Base-by-base conservation (phyloP, 2,797 vertebrate species). In the Chaetodon trifasciatus region DNA sequence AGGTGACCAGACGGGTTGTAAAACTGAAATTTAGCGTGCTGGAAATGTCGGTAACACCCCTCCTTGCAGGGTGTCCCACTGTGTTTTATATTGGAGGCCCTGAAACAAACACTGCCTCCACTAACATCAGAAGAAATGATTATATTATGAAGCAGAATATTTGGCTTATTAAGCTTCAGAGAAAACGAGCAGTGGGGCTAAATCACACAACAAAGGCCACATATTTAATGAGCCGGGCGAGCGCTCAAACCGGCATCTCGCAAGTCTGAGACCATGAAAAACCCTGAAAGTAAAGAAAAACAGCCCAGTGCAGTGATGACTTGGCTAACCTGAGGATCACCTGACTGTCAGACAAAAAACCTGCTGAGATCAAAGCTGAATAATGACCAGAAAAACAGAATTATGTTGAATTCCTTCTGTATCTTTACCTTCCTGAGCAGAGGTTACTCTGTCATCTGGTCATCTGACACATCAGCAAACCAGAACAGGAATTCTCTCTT, bases 391-490 rank as follows among this genome's bases (percentile, higher is more conserved):
- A 70, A 39, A 60, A 46, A 42, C 8, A 24, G 37, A 32, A 40
- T 15, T 35, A 58, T 47, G 28, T 56, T 70, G 37, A 19, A 62
- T 44, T 64, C 52, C 21, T 52, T 46, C 17, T 40, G 5, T 46
- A 8, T 71, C 4, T 32, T 32, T 32, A 32, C 28, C 3, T 32
- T 40, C 15, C 67, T 62, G n/a, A 47, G 39, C 19, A 16, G 66
- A 57, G 67, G 62, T 76, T 55, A 50, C 60, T 40, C n/a, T n/a
- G n/a, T n/a, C 69, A 44, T 24, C 53, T 5, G 37, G 66, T 77
- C 76, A 75, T 44, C 80, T 70, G 84, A 70, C 74, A 76, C 56
- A 71, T 79, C 80, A 66, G 65, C 70, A 60, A 35, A 47, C 7
- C 32, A 42, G 39, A 23, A 16, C 72, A 68, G 50, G 77, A 69